phyloP scores from a whole-genome alignment of 2,113 vertebrate species.

The Siniperca chuatsi region DNA sequence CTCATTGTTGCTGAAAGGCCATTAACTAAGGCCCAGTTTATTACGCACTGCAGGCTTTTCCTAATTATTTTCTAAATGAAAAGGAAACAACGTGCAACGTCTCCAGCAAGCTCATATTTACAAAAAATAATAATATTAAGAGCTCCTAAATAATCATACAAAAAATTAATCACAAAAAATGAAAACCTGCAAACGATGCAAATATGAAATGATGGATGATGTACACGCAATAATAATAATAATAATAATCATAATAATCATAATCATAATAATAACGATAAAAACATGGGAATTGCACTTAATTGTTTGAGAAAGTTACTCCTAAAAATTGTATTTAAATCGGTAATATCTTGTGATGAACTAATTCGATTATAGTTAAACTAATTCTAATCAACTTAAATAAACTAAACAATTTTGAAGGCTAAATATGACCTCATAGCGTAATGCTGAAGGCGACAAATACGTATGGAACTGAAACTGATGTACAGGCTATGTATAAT shows the following conservation, averaged over 20 bases:
- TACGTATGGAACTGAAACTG: neutral
- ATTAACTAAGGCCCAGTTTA: slow-evolving; percentile 42
- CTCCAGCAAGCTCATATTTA: slow-evolving; percentile 9
- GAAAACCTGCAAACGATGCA: neutral
- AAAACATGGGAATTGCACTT: neutral
- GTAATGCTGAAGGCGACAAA: neutral
- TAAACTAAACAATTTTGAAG: neutral
- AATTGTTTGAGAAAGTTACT: neutral
- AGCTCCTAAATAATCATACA: neutral
- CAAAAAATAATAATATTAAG: no score
- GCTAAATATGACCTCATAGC: neutral
- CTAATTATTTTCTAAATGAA: slow-evolving; percentile 41
- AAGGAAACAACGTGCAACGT: slow-evolving; percentile 15
- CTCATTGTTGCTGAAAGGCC: slow-evolving; percentile 49
- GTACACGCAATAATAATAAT: neutral
- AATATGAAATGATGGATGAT: slow-evolving; percentile 3
- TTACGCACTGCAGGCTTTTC: slow-evolving; percentile 33
- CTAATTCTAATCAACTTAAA: neutral
- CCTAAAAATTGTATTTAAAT: neutral
- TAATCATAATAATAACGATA: slow-evolving; percentile 9
- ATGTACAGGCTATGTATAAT: neutral
- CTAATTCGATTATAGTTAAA: neutral
- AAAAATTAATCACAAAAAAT: neutral
- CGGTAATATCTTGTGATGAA: neutral
- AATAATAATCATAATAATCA: neutral